Evolutionary conservation across 2,797 vertebrate species (phyloP), one percentile per base, ranked within the genome.

Genomic region (Taenioides sp.): DNA sequence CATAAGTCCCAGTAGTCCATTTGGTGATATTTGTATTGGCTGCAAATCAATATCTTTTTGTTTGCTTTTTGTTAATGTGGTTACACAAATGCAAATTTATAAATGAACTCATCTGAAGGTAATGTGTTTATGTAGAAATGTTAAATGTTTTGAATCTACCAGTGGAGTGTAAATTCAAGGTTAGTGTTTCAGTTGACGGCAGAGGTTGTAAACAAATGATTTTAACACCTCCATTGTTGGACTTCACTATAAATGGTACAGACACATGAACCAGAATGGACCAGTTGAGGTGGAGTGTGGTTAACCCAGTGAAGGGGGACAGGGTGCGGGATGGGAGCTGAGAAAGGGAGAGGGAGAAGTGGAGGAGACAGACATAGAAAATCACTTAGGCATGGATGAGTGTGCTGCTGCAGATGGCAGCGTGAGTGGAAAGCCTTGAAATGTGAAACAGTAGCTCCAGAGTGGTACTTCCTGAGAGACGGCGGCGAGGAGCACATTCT

Each of bases 321-420:
- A 71, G 79, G 75, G 75, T 72, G 73, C 63, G 40, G 68, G 63
- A 67, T 37, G 52, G 67, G 68, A 78, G 52, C 67, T 54, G 20
- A 66, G 66, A 69, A 64, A 65, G 40, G 31, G 75, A 63, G 69
- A 52, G 63, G 67, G 70, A 76, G 71, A 85, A 81, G 16, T 67
- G 65, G 78, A 78, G 78, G 79, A 85, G 80, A 88, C 80, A 85
- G 84, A 88, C 70, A 64, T 73, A 86, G 84, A 79, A 83, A 88
- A 91, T 87, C 83, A 85, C 79, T 87, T 83, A 81, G 80, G 80
- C 82, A 81, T 86, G 84, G 84, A 80, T 89, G 87, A 84, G 84
- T 84, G 84, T 80, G 72, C 87, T 81, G 84, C 72, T 83, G 49
- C 80, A 85, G 84, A 88, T 83, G 86, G 80, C 70, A 84, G 85